Percentiles rank a stretch among this genome's conserved stretches.
These are phyloP conservation scores for Drosophila mayaguana DNA, from an alignment of 2,888 invertebrate genomes.

Conservation along the genomic window DNA sequence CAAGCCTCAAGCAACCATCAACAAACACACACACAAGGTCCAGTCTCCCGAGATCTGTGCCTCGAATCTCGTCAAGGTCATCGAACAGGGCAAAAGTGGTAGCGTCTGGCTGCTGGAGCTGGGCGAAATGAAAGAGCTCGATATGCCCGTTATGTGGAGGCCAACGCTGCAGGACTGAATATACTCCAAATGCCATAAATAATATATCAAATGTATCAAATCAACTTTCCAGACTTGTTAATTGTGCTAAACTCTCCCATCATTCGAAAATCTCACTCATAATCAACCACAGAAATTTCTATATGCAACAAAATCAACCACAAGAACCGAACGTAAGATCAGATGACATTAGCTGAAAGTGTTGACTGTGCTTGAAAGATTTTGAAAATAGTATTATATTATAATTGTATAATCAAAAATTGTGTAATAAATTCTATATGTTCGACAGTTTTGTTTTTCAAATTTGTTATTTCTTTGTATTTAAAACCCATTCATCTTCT, in stretches of 20 bases:
- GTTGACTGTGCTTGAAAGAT: neutral
- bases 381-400: neutral
- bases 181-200: neutral
- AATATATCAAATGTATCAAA: neutral
- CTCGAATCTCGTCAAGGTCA: conserved; percentile 67
- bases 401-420: too few relatives aligned
- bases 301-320: conserved; percentile 8
- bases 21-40: conserved; percentile 41
- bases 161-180: conserved; percentile 26
- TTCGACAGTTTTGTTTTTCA: neutral
- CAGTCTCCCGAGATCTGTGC: conserved; percentile 77
- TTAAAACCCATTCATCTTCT: neutral
- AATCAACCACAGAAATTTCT: conserved; percentile 26
- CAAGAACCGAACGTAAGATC: conserved; percentile 8
- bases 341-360: conserved; percentile 21
- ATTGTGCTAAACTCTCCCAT: conserved; percentile 2
- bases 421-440: neutral
- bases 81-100: conserved; percentile 76
- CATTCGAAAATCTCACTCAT: neutral
- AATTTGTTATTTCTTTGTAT: neutral
- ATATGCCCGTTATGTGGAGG: conserved; percentile 68
- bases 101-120: conserved; percentile 76
- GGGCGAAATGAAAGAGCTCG: conserved; percentile 66
- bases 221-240: conserved; percentile 15
- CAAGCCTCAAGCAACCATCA: conserved; percentile 40